Percentiles rank a stretch among this genome's conserved stretches.
These are phyloP conservation scores for Sinocyclocheilus anophthalmus DNA, from an alignment of 2,113 vertebrate species.

Conservation along the genomic window DNA sequence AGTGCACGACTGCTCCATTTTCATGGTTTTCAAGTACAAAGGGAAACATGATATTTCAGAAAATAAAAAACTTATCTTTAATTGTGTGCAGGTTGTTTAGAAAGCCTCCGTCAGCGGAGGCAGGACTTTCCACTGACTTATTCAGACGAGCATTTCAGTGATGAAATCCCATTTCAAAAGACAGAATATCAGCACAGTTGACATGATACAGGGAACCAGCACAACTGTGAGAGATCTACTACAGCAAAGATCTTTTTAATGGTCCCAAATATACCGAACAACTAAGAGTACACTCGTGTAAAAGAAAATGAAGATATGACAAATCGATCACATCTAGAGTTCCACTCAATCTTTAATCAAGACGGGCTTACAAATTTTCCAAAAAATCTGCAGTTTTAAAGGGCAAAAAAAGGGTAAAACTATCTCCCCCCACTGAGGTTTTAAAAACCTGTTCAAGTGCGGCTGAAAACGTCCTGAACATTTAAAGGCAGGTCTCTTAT, in stretches of 20 bases:
- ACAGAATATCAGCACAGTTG: constrained; percentile 39
- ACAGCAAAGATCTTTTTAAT: constrained; percentile 99
- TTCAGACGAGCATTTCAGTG: constrained; percentile 23
- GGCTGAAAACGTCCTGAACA: constrained; percentile 97
- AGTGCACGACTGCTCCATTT: background rate
- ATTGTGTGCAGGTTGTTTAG: constrained; percentile 37
- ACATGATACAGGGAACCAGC: constrained; percentile 77
- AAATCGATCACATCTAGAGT: constrained; percentile 98
- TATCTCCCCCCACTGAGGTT: constrained; percentile 87
- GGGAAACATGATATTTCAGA: constrained; percentile 22
- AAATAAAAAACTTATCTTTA: constrained; percentile 38
- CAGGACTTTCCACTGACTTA: constrained; percentile 20
- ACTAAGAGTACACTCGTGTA: constrained; percentile 95
- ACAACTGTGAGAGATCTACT: constrained; percentile 86
- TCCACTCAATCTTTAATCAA: constrained; percentile 99
- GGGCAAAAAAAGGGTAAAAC: constrained; percentile 90
- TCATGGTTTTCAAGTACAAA: background rate
- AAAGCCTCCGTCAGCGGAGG: background rate
- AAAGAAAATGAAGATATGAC: constrained; percentile 92
- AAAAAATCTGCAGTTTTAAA: constrained; percentile 98
- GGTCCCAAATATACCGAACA: constrained; percentile 99
- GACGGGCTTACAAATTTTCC: constrained; percentile 90
- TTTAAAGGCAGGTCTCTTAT: constrained; percentile 96
- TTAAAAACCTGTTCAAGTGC: constrained; percentile 96
- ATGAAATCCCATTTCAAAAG: constrained; percentile 15